Conservation (phyloP, 2,888 invertebrate species). For the Leucophenga maculata region DNA sequence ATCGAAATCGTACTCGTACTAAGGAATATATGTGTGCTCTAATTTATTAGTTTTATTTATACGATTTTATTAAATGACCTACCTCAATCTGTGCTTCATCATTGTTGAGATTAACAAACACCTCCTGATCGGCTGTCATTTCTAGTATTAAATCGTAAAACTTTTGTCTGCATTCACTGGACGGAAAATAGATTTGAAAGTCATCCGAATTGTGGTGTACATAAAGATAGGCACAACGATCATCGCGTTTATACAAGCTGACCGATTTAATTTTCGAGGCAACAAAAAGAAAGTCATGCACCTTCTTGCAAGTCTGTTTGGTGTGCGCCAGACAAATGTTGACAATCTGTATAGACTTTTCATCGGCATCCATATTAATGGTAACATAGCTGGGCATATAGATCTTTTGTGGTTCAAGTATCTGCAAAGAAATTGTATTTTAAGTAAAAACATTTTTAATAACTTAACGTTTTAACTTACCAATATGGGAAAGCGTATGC, state of each 20-base stretch:
- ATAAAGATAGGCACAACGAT: conserved; percentile 95
- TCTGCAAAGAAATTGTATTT: conserved; percentile 71
- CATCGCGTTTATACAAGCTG: conserved; percentile 95
- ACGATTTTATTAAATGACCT: conserved; percentile 14
- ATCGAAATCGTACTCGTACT: conserved; percentile 96
- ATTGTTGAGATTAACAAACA: conserved; percentile 82
- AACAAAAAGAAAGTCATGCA: conserved; percentile 95
- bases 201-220: conserved; percentile 98
- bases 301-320: conserved; percentile 84
- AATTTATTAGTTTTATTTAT: background rate
- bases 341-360: conserved; percentile 90
- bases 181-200: conserved; percentile 98
- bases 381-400: conserved; percentile 96
- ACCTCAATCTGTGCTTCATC: conserved; percentile 82
- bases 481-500: conserved; percentile 86
- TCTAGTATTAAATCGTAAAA: conserved; percentile 89
- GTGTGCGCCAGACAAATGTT: conserved; percentile 88
- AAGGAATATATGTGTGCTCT: conserved; percentile 29
- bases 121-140: conserved; percentile 90
- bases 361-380: conserved; percentile 94
- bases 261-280: conserved; percentile 77
- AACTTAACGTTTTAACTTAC: no score
- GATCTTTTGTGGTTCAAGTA: conserved; percentile 92
- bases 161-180: conserved; percentile 85
- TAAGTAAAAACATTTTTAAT: background rate